phyloP scores from a whole-genome alignment of 2,888 invertebrate species.

The Mythimna lalbum region DNA sequence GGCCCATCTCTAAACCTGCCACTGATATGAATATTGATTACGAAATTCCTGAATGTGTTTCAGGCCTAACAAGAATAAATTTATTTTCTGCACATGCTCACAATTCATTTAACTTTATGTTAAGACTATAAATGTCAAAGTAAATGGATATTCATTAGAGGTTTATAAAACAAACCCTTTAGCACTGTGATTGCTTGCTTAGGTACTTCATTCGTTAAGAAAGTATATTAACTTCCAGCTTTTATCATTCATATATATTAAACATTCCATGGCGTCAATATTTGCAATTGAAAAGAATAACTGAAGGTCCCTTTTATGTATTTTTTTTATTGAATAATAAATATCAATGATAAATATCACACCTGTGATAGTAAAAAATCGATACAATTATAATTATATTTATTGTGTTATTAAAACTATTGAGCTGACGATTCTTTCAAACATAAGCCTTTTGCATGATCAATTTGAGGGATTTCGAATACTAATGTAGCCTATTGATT shows the following conservation, averaged over 20 bases:
- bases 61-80: constrained; percentile 19
- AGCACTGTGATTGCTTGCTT: constrained; percentile 14
- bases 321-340: no score
- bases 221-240: constrained; percentile 7
- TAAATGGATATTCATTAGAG: constrained; percentile 23
- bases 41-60: constrained; percentile 12
- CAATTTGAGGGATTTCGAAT: no score
- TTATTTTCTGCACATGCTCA: background rate
- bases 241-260: background rate
- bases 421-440: no score
- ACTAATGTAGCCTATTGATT: no score
- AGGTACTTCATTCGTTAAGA: constrained; percentile 19
- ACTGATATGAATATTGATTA: constrained; percentile 17
- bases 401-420: no score
- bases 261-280: background rate
- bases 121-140: constrained; percentile 38
- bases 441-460: no score
- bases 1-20: no score
- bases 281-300: background rate
- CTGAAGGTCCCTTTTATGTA: no score
- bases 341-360: no score
- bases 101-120: constrained; percentile 30
- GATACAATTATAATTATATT: no score
- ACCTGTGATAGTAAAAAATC: no score
- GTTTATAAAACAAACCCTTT: constrained; percentile 14